phyloP scores from a whole-genome alignment of 2,888 invertebrate species.

The Heliconius hortense region DNA sequence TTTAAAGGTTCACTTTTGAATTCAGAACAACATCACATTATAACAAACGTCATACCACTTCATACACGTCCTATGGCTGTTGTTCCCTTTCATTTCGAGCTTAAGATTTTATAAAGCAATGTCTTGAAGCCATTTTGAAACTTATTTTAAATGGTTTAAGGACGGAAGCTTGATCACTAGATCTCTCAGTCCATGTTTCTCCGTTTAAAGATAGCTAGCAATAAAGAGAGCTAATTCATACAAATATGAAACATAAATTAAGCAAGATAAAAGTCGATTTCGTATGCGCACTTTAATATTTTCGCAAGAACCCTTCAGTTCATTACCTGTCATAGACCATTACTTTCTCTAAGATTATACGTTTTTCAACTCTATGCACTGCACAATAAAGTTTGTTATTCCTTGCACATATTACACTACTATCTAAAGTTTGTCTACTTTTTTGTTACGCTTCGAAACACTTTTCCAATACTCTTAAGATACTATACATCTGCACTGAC shows the following conservation, averaged over 20 bases:
- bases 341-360: slow-evolving; percentile 57
- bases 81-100: slow-evolving; percentile 48
- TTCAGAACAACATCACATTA: slow-evolving; percentile 72
- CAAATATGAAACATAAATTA: slow-evolving; percentile 43
- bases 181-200: slow-evolving; percentile 29
- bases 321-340: slow-evolving; percentile 65
- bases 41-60: slow-evolving; percentile 63
- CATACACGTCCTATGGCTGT: slow-evolving; percentile 53
- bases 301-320: slow-evolving; percentile 50
- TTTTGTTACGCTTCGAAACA: slow-evolving; percentile 63
- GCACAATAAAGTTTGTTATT: slow-evolving; percentile 76
- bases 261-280: slow-evolving; percentile 50
- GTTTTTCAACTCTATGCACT: slow-evolving; percentile 76
- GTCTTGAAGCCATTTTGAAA: slow-evolving; percentile 40
- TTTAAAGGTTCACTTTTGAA: slow-evolving; percentile 69
- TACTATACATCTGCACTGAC: slow-evolving; percentile 64
- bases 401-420: slow-evolving; percentile 70
- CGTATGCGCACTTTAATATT: slow-evolving; percentile 55
- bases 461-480: slow-evolving; percentile 55
- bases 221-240: slow-evolving; percentile 39
- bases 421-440: slow-evolving; percentile 65
- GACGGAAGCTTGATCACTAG: slow-evolving; percentile 31
- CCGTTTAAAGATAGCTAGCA: slow-evolving; percentile 33
- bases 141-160: slow-evolving; percentile 38
- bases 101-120: slow-evolving; percentile 32